Base-by-base conservation (phyloP, 2,888 invertebrate species). In the Philereme vetulata region DNA sequence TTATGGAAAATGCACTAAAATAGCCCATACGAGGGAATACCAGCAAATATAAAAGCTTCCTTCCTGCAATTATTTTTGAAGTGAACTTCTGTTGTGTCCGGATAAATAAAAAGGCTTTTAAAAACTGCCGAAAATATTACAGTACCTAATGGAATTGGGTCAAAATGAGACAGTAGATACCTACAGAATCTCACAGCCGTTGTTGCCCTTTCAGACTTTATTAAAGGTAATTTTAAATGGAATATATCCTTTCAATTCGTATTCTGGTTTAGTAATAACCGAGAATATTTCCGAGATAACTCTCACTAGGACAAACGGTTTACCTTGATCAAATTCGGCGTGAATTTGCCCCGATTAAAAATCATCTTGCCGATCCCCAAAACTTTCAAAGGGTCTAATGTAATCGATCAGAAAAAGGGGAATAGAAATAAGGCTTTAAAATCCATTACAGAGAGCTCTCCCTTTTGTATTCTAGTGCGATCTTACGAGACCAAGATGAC, bases 371-470 rank as follows among this genome's bases (percentile, higher is more conserved):
- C 56, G 47, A 56, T 46, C 58, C 65, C 58, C 44, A 49, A 65
- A 66, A 66, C 66, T 65, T 62, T 52, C 47, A 66, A 67, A 64
- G 67, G 70, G 67, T 66, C 62, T 55, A 56, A 60, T 60, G 61
- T 71, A 75, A 83, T 79, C 79, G 76, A 81, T 81, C 80, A 78
- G 75, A 60, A 68, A 78, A 77, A 77, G 71, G 60, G 67, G 71
- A 71, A 75, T 76, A 75, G 67, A 79, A 77, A 74, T 74, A 73
- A 74, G 77, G 80, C 76, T 80, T 72, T 73, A 77, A 77, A 76
- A 76, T 71, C 75, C 79, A 80, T 80, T 81, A 80, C 72, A 72
- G 70, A 70, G 72, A 72, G 71, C 71, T 70, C 66, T 65, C 67
- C 72, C 73, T 72, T 78, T 80, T 80, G 78, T 80, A 76, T 77